Evolutionary conservation across 1,140 invertebrate genomes (phyloP).

Genomic region (Ceratina australensis): DNA sequence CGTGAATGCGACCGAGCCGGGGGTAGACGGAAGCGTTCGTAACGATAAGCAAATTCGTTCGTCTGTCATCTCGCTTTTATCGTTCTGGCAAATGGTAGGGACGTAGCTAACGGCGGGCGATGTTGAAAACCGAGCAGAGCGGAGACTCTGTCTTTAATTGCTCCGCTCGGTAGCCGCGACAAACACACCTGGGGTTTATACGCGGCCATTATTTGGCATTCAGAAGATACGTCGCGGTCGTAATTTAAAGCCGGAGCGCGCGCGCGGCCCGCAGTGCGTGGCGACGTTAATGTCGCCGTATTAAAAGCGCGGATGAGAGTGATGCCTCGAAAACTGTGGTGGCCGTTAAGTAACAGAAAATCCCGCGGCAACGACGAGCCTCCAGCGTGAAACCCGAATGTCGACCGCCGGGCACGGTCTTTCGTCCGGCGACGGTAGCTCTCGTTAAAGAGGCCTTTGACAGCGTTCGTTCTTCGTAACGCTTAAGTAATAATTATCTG

Average conservation of each 20-base stretch:
- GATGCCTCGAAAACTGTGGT: constrained; percentile 21
- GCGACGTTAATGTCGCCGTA: constrained; percentile 42
- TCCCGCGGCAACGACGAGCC: constrained; percentile 26
- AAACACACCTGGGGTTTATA: constrained; percentile 8
- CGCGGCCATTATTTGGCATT: constrained; percentile 52
- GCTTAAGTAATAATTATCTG: too few species aligned
- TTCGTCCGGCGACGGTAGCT: background rate
- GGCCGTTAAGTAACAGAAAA: constrained; percentile 36
- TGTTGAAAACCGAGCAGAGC: constrained; percentile 10
- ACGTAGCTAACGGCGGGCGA: background rate
- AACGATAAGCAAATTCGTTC: constrained; percentile 16
- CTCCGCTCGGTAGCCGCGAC: constrained; percentile 10
- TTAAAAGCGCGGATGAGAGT: constrained; percentile 35
- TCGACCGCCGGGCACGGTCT: background rate
- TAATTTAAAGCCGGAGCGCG: constrained; percentile 46
- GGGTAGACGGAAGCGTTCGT: background rate
- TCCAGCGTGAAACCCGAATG: constrained; percentile 21
- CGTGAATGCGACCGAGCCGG: background rate
- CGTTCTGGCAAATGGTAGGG: constrained; percentile 3
- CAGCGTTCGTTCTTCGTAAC: too few species aligned
- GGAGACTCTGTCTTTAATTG: constrained; percentile 28
- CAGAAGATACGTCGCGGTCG: constrained; percentile 38
- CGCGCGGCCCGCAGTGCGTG: constrained; percentile 32
- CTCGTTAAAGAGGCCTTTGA: too few species aligned
- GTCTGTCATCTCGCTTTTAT: constrained; percentile 9